Evolutionary conservation across 2,797 vertebrate species (phyloP).

Genomic region (Sphaeramia orbicularis): DNA sequence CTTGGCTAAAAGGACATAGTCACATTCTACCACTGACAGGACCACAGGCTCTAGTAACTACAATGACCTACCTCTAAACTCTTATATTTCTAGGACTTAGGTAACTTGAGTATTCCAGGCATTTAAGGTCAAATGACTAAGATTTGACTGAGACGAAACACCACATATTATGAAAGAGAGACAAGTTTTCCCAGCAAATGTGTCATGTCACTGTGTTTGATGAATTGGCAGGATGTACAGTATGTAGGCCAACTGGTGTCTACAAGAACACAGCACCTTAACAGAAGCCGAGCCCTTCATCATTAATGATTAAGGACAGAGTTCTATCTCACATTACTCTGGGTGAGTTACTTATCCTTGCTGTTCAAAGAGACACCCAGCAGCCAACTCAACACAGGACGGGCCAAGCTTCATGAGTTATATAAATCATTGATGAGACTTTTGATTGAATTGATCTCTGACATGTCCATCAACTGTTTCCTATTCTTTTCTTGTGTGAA

Average conservation of each 20-base stretch:
- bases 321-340: slow-evolving; percentile 69
- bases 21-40: background rate
- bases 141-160: background rate
- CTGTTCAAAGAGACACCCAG: slow-evolving; percentile 25
- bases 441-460: slow-evolving; percentile 20
- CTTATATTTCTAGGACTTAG: background rate
- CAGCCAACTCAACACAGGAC: background rate
- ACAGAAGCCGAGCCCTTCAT: slow-evolving; percentile 23
- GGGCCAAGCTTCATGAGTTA: slow-evolving; percentile 14
- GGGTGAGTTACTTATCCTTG: slow-evolving; percentile 43
- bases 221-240: too few species aligned
- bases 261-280: background rate
- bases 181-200: slow-evolving; percentile 6
- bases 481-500: background rate
- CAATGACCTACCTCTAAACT: background rate
- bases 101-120: background rate
- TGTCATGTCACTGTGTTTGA: slow-evolving; percentile 9
- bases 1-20: too few species aligned
- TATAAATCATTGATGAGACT: slow-evolving; percentile 45
- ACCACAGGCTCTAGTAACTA: background rate
- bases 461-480: slow-evolving; percentile 3
- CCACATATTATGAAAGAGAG: background rate
- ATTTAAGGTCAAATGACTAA: background rate
- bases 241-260: slow-evolving; percentile 22
- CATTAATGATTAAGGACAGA: slow-evolving; percentile 78